Percentiles rank a stretch among this genome's conserved stretches.
Conservation (phyloP, 2,888 invertebrate species). For the Amiota mariae region DNA sequence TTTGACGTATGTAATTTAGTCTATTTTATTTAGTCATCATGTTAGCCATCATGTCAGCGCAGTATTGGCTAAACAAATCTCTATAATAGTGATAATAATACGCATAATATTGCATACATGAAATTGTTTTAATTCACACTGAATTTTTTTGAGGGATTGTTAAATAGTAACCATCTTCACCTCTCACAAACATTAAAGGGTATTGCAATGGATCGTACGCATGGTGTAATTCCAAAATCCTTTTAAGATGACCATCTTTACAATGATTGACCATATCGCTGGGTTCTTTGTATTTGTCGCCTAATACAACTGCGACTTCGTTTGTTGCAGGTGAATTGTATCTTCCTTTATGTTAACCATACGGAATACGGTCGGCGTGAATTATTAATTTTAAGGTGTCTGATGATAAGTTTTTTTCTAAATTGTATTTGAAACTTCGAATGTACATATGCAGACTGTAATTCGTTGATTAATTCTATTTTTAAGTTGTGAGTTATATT, state of each 20-base stretch:
- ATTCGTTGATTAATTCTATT: not conserved
- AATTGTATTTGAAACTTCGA: not conserved
- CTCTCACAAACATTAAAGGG: slow-evolving; percentile 1
- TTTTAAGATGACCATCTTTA: not conserved
- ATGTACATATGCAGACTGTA: not conserved
- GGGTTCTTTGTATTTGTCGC: not conserved
- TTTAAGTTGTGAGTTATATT: not conserved
- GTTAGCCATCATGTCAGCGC: not conserved
- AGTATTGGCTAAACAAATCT: slow-evolving; percentile 1
- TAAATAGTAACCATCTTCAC: not conserved
- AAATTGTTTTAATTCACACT: not conserved
- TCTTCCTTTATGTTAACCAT: not conserved
- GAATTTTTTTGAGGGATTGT: not conserved
- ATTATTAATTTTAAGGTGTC: not conserved
- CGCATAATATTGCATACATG: not conserved
- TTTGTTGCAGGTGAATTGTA: not conserved
- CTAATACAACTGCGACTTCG: not conserved
- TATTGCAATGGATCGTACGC: not conserved
- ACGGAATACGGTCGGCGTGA: not conserved
- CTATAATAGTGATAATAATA: not conserved
- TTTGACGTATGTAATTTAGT: slow-evolving; percentile 1
- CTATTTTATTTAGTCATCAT: not conserved
- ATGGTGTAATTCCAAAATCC: not conserved
- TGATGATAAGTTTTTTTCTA: not conserved
- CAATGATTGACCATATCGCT: not conserved